These are phyloP conservation scores for Antheraea pernyi DNA, from an alignment of 1,140 invertebrate species.

Conservation along the genomic window DNA sequence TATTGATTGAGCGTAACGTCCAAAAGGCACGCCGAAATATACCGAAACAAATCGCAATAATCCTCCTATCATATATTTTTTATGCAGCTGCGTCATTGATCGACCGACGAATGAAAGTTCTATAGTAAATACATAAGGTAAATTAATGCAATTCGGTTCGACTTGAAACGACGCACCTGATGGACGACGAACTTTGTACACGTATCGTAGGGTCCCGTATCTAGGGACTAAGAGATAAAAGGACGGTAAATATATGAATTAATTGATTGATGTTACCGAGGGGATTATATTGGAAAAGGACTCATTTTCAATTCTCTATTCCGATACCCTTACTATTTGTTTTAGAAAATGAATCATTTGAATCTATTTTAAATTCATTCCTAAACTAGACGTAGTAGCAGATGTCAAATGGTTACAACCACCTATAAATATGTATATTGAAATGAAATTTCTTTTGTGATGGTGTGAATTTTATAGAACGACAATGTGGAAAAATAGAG, in stretches of 20 bases:
- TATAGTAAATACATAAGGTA: neutral
- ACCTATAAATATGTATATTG: too few relatives aligned
- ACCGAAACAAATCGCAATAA: too few relatives aligned
- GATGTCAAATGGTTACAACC: too few relatives aligned
- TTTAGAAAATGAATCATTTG: neutral
- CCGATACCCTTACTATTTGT: slow-evolving; percentile 27
- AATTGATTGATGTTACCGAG: slow-evolving; percentile 61
- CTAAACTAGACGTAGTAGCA: too few relatives aligned
- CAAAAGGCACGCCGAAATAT: too few relatives aligned
- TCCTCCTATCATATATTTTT: too few relatives aligned
- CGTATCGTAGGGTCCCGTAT: slow-evolving; percentile 1
- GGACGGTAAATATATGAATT: slow-evolving; percentile 37
- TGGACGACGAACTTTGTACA: slow-evolving; percentile 6
- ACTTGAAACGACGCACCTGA: neutral
- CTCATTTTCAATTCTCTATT: slow-evolving; percentile 46
- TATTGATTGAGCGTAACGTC: too few relatives aligned
- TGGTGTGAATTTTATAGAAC: too few relatives aligned
- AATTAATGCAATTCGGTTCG: neutral
- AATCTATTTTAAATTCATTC: too few relatives aligned
- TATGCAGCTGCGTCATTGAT: neutral
- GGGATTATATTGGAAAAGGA: slow-evolving; percentile 46
- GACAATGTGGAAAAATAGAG: too few relatives aligned
- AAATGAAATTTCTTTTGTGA: too few relatives aligned
- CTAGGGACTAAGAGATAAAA: slow-evolving; percentile 25
- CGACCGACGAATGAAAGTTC: neutral